Evolutionary conservation across 2,888 invertebrate genomes (phyloP), one percentile per base, ranked within the genome.

Genomic region (Silvanus unidentatus): DNA sequence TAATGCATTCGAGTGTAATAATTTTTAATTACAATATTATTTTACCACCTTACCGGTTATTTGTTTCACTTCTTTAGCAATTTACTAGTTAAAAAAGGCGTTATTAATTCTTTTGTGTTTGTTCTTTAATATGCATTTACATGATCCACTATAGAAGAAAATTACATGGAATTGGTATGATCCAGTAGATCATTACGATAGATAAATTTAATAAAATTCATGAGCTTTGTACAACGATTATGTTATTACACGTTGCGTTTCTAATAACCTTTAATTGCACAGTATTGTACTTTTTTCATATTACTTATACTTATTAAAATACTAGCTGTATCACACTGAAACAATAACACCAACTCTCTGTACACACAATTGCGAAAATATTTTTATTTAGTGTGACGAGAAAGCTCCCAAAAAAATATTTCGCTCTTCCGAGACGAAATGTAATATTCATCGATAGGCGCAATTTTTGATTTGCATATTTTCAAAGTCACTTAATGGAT

Each of bases 181-280:
- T 49, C 49, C 47, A 42, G 39, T 35, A 59, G 58, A 61, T 61
- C 37, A 47, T 52, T 53, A 8, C 32, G 32, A 32, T 37, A 54
- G 59, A 60, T 62, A 58, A 56, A 40, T 45, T 52, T 60, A 55
- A 59, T 63, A 52, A 55, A 58, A 62, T 62, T 58, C 62, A 59
- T 55, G 53, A 57, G 57, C 56, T 52, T 58, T 53, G 57, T 54
- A 49, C 49, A 50, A 57, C 55, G 55, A 65, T 66, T 65, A 66
- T 43, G 42, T 42, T 41, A 44, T 29, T 52, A 42, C 39, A 40
- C 41, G 44, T 44, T 48, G 46, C 47, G 42, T 48, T 50, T 48
- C 48, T 47, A 50, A 52, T 50, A 47, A 49, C 45, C 43, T 51
- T 47, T 49, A 53, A 49, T 53, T 50, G 47, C 35, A 38, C 9